Percentiles rank a stretch among this genome's conserved stretches.
Conservation (phyloP, 2,113 vertebrate genomes). For the Brachyhypopomus occidentalis region DNA sequence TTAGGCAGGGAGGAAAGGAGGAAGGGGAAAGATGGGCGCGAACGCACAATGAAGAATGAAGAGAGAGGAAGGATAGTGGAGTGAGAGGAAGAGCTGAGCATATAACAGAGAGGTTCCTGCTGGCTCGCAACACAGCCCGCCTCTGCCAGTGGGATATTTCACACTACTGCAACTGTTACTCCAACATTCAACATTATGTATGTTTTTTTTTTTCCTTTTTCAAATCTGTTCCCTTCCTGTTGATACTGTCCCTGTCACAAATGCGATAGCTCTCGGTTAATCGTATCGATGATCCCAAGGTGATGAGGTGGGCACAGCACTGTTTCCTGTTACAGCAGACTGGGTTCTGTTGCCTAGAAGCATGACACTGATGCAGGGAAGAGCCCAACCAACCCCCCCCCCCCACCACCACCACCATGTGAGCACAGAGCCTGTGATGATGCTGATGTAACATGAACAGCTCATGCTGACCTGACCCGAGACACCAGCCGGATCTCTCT, state of each 20-base stretch:
- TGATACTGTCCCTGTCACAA: not conserved
- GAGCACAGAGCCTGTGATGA: slow-evolving; percentile 27
- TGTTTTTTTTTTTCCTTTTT: not conserved
- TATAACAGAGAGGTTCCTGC: not conserved
- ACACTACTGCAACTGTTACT: too few relatives aligned
- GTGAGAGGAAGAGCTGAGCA: not conserved
- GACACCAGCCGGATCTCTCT: not conserved
- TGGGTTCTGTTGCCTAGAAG: slow-evolving; percentile 41
- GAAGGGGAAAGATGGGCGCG: too few relatives aligned
- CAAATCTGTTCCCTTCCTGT: too few relatives aligned
- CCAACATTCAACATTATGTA: too few relatives aligned
- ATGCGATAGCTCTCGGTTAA: slow-evolving; percentile 33
- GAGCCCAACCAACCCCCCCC: too few relatives aligned
- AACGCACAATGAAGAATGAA: not conserved
- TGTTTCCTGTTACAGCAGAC: slow-evolving; percentile 35
- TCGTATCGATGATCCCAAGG: slow-evolving; percentile 59
- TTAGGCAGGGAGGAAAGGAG: slow-evolving; percentile 66
- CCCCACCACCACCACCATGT: too few relatives aligned
- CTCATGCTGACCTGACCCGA: slow-evolving; percentile 36
- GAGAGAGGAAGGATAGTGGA: not conserved
- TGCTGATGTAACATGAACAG: slow-evolving; percentile 31
- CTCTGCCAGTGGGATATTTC: too few relatives aligned
- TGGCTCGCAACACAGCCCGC: not conserved
- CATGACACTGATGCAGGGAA: slow-evolving; percentile 27
- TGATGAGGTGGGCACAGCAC: slow-evolving; percentile 17